phyloP scores from a whole-genome alignment of 1,140 invertebrate species.

The Brevipalpus yothersi region DNA sequence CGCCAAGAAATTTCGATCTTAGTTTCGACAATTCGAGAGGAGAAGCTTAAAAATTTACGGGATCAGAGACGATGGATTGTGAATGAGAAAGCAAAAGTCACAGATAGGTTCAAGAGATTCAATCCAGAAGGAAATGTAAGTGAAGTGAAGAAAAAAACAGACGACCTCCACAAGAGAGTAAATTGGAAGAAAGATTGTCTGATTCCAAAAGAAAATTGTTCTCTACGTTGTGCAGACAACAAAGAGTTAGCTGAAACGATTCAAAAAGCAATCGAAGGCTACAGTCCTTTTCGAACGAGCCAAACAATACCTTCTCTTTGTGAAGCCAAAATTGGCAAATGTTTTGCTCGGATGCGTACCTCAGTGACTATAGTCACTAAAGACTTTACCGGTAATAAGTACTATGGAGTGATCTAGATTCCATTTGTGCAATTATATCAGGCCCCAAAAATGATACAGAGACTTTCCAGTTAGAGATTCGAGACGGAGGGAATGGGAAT shows the following conservation, averaged over 20 bases:
- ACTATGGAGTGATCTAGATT: too few relatives aligned
- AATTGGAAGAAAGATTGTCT: conserved; percentile 45
- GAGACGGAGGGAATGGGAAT: too few relatives aligned
- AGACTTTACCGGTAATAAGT: conserved; percentile 83
- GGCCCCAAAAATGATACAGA: too few relatives aligned
- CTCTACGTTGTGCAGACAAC: conserved; percentile 54
- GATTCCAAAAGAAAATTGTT: too few relatives aligned
- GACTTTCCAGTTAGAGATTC: too few relatives aligned
- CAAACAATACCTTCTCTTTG: conserved; percentile 54
- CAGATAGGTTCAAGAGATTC: too few relatives aligned
- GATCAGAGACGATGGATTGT: conserved; percentile 60
- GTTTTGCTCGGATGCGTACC: conserved; percentile 36
- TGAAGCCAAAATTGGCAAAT: conserved; percentile 17
- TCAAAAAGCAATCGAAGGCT: conserved; percentile 19
- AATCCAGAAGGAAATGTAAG: conserved; percentile 52
- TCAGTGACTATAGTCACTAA: conserved; percentile 39
- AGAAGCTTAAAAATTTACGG: conserved; percentile 58
- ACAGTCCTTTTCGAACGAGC: conserved; percentile 40
- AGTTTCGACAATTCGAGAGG: conserved; percentile 41
- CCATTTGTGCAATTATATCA: too few relatives aligned
- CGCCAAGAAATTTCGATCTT: conserved; percentile 38
- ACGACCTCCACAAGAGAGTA: conserved; percentile 54
- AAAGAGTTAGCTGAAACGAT: conserved; percentile 23
- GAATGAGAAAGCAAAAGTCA: conserved; percentile 58
- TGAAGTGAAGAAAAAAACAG: conserved; percentile 69